A percentile compares a stretch with the other conserved stretches of the same genome.
These are phyloP conservation scores for Auanema sp. DNA, from an alignment of 2,888 invertebrate genomes.

Conservation along the genomic window DNA sequence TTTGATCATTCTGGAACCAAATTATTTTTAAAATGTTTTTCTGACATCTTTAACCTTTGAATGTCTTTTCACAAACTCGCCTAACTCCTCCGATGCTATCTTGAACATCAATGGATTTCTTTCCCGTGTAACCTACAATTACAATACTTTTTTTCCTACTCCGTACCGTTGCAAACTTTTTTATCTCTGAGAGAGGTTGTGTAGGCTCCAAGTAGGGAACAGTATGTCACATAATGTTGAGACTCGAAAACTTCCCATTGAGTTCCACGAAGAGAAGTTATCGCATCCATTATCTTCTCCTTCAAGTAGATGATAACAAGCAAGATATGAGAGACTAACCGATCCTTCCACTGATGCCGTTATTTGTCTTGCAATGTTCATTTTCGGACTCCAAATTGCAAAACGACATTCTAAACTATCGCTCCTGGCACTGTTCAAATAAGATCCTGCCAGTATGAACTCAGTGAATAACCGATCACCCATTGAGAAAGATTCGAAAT, in stretches of 20 bases:
- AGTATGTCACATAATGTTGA: conserved; percentile 44
- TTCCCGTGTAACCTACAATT: conserved; percentile 34
- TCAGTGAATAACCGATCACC: conserved; percentile 42
- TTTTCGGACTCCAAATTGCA: conserved; percentile 45
- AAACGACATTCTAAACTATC: conserved; percentile 39
- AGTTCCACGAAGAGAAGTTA: too few relatives aligned
- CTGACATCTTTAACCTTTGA: not conserved
- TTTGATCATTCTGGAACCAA: conserved; percentile 3
- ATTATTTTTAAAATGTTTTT: not conserved
- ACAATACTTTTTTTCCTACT: not conserved
- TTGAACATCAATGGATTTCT: conserved; percentile 48
- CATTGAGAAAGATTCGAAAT: conserved; percentile 48
- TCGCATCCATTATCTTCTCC: not conserved
- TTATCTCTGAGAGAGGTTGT: conserved; percentile 44
- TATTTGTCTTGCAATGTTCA: conserved; percentile 47
- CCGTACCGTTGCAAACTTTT: conserved; percentile 14
- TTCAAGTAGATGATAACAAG: conserved; percentile 4
- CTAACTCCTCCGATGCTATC: conserved; percentile 47
- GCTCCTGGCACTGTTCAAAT: conserved; percentile 29
- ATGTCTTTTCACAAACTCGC: conserved; percentile 40
- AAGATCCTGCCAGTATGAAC: conserved; percentile 32
- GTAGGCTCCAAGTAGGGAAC: conserved; percentile 42
- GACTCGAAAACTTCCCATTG: conserved; percentile 20
- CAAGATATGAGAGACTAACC: conserved; percentile 10
- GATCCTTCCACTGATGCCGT: conserved; percentile 23